Base-by-base conservation (phyloP, 2,797 vertebrate genomes). In the Spinibarbus caldwelli region DNA sequence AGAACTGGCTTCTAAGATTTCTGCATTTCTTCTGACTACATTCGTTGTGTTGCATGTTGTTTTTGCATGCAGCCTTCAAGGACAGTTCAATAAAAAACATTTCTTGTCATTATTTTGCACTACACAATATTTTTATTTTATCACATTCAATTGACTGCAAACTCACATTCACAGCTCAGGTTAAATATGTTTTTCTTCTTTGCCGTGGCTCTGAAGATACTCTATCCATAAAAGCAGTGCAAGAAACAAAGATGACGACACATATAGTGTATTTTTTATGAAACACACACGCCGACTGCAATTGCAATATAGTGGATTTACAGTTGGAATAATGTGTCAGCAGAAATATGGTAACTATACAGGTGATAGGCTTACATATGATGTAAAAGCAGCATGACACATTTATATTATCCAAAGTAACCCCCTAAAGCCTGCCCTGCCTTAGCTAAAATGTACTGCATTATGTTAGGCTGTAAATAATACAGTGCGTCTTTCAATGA, bases 391-490 rank as follows among this genome's bases (percentile, higher is more conserved):
- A 77, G 49, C 47, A 54, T 15, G 47, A 54, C 21, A 26, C 75
- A 77, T 59, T 77, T 59, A n/a, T 76, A 76, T 76, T 66, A 76
- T 54, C 47, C 31, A 76, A 66, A 54, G 47, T 34, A 76, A 76
- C 47, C 19, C 49, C 21, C 34, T 38, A 54, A 76, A 76, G 21
- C 49, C 73, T 76, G 45, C 45, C 17, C 29, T 36, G 23, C 76
- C 54, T 78, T 36, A 41, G 36, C 36, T 62, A 78, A 62, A 78
- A 62, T 29, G 36, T 26, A 26, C 23, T n/a, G 34, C 49, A 77
- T 77, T 77, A 43, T 6, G 15, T 78, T 54, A 43, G 36, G 17
- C 41, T 62, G 36, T 62, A 29, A 78, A 59, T 78, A 62, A 78
- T 62, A 62, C n/a, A 78, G 62, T 26, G 34, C 4, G 41, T 78